Conservation (phyloP, 2,888 invertebrate species). For the Deladenus siricidicola region DNA sequence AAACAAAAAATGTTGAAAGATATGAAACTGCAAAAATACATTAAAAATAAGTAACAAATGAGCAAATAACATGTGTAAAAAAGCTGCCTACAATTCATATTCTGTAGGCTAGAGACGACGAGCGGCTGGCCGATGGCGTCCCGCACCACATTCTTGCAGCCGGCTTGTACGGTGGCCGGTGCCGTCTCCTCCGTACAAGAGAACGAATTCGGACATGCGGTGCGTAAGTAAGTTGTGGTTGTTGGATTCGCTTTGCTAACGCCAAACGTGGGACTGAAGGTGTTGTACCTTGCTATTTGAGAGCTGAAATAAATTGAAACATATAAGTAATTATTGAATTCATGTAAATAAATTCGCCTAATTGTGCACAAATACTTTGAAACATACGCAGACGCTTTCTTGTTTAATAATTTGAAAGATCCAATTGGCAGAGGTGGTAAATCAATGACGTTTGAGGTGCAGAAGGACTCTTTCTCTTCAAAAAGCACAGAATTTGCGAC, state of each 20-base stretch:
- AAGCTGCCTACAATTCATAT: conserved; percentile 19
- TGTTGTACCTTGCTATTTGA: not conserved
- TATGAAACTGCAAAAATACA: not conserved
- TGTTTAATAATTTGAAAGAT: not conserved
- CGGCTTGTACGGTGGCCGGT: conserved; percentile 40
- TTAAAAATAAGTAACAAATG: no score
- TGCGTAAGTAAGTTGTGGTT: conserved; percentile 15
- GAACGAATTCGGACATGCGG: conserved; percentile 22
- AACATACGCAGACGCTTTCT: not conserved
- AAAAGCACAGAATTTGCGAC: conserved; percentile 44
- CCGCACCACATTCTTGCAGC: conserved; percentile 38
- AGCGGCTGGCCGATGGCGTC: conserved; percentile 33
- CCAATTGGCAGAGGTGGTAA: conserved; percentile 38
- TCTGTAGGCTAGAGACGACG: conserved; percentile 28
- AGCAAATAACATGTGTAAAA: no score
- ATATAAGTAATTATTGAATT: conserved; percentile 4
- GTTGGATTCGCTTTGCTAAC: not conserved
- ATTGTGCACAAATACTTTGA: not conserved
- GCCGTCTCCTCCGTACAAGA: conserved; percentile 14
- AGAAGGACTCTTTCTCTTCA: conserved; percentile 25
- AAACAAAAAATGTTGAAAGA: not conserved
- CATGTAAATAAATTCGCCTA: not conserved
- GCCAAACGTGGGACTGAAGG: not conserved
- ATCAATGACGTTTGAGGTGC: conserved; percentile 24
- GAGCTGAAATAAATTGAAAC: no score